Conservation (phyloP, 2,888 invertebrate genomes). For the Copidosoma aretas region DNA sequence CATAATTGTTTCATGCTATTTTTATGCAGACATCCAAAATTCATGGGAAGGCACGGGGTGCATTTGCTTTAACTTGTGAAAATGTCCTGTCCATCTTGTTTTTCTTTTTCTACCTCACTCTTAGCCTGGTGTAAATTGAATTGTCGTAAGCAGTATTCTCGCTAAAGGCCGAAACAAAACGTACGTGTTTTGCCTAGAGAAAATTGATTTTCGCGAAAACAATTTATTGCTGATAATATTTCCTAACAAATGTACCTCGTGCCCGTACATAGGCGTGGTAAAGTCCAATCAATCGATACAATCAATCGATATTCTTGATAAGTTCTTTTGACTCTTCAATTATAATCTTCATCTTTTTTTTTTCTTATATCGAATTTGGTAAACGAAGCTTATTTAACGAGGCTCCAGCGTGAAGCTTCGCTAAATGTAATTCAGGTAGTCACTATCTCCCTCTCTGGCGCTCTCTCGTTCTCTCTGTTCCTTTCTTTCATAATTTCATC, state of each 20-base stretch:
- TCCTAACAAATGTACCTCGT: slow-evolving; percentile 45
- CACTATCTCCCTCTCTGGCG: slow-evolving; percentile 17
- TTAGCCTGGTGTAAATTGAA: slow-evolving; percentile 25
- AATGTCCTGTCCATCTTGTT: neutral
- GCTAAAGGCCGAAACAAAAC: slow-evolving; percentile 31
- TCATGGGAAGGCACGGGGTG: slow-evolving; percentile 42
- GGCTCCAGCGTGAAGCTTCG: slow-evolving; percentile 36
- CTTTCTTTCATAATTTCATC: slow-evolving; percentile 27
- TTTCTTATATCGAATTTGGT: slow-evolving; percentile 39
- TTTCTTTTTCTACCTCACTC: slow-evolving; percentile 3
- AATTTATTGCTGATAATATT: neutral
- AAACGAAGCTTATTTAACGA: slow-evolving; percentile 38
- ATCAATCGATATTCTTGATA: slow-evolving; percentile 32
- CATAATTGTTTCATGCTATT: slow-evolving; percentile 41
- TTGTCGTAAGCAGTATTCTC: slow-evolving; percentile 10
- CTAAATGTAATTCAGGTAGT: slow-evolving; percentile 34
- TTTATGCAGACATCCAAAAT: slow-evolving; percentile 44
- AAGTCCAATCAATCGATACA: slow-evolving; percentile 43
- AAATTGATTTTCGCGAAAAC: slow-evolving; percentile 25
- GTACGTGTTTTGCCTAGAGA: slow-evolving; percentile 25
- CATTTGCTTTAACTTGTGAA: slow-evolving; percentile 38
- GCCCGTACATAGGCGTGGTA: slow-evolving; percentile 46
- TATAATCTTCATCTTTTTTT: slow-evolving; percentile 8
- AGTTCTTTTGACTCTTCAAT: slow-evolving; percentile 5
- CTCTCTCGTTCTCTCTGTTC: slow-evolving; percentile 21